Evolutionary conservation across 1,140 invertebrate species (phyloP), one percentile per base, ranked within the genome.

Genomic region (Pomacea maculata): DNA sequence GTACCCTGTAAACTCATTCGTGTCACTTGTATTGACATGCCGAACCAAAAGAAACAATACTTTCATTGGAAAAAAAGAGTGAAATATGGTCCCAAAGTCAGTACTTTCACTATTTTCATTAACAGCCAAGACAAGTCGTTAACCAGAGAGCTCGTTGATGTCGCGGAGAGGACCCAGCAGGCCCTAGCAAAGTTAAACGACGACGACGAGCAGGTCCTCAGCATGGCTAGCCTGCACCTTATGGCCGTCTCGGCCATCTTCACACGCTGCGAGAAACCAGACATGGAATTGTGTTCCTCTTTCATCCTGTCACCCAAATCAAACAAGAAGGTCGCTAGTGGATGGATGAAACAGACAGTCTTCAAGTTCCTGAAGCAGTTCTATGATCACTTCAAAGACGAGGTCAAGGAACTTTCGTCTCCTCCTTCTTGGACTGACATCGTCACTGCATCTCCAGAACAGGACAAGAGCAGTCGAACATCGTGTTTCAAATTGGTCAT

Each of bases 111-210:
- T 45, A 6, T 45, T 61, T 8, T 17, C 57, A 8, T 61, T 61
- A 17, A 54, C 75, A 76, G 75, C 61, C 75, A 76, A 21, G 75
- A 76, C 57, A 64, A 29, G 7, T 76, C 75, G 6, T 54, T 76
- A 57, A 63, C 15, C 10, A 63, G 63, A 15, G 8, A 76, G 17
- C 61, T 76, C 19, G 8, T 76, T 14, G 17, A n/a, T 21, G 75
- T 76, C 29, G 57, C 57, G n/a, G 14, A 21, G n/a, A 19, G 19
- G 12, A 64, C 75, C 9, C n/a, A 34, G 19, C 21, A 63, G 14
- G 75, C 55, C 6, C 19, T 76, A n/a, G 14, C 64, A 14, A n/a
- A 64, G 5, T 14, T 76, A n/a, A 29, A 29, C 17, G 75, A 76
- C 57, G 63, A 64, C n/a, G 45, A 57, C 57, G 14, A 57, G 55